Base-by-base conservation (phyloP, 2,888 invertebrate species). In the Ophioninae sp. region DNA sequence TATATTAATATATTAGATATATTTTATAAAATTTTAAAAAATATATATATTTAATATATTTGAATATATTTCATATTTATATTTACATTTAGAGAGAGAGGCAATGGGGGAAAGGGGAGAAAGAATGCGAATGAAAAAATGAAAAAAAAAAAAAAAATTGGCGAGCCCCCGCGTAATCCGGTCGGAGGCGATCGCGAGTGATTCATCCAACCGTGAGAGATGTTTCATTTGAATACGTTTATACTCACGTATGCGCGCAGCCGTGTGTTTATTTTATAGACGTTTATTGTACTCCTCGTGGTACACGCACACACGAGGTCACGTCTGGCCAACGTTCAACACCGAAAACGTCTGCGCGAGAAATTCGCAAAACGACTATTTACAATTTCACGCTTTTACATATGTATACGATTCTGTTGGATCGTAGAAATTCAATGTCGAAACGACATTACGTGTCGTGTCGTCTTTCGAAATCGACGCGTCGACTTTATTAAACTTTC, bases 111-210 rank as follows among this genome's bases (percentile, higher is more conserved):
- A 51, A 37, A 37, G 10, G 39, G 17, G 22, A 22, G 9, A n/a
- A 69, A 56, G 23, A 10, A 58, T 8, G 59, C 59, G 41, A 51
- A 51, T 51, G 13, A 51, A 51, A 51, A 51, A 51, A 51, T 51
- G 51, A 10, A 17, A 51, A 51, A 64, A 74, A 74, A 41, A 41
- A 41, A 79, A 59, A 74, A 51, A 67, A 63, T 41, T 61, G 41
- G 30, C 61, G 67, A 68, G 77, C 81, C 76, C 39, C 67, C 81
- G 77, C 72, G 81, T 72, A 81, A 81, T 81, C 72, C 76, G 77
- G 77, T 72, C 17, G 41, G 65, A 73, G 79, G 75, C 81, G 44
- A 73, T 65, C 63, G 51, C 75, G 59, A 77, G 72, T 81, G 81
- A 81, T 81, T 81, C 81, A 81, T 81, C 67, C 72, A 72, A 58